A percentile compares a stretch with the other conserved stretches of the same genome.
These are phyloP conservation scores for Monodelphis domestica DNA, from an alignment of 2,797 vertebrate species.

Conservation along the genomic window DNA sequence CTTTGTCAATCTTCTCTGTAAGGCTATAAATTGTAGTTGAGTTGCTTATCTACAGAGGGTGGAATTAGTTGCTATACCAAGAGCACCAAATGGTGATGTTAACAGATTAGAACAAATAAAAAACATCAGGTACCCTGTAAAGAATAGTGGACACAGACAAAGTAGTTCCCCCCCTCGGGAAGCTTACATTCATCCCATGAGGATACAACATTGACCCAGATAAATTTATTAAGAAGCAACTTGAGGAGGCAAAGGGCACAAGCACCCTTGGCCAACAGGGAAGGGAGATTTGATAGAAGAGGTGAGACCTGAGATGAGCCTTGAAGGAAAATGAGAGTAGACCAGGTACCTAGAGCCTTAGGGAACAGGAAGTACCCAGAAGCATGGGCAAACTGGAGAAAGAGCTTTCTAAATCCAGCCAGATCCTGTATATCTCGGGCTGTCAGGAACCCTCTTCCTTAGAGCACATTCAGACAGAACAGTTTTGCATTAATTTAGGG, in stretches of 20 bases:
- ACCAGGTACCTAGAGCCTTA: background rate
- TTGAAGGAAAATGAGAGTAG: background rate
- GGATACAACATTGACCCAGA: background rate
- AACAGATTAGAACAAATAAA: too few species aligned
- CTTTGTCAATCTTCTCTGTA: background rate
- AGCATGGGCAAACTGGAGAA: background rate
- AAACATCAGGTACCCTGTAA: too few species aligned
- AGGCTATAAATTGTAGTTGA: background rate
- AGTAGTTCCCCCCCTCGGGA: background rate
- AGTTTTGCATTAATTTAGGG: slow-evolving; percentile 80
- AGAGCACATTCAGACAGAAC: slow-evolving; percentile 64
- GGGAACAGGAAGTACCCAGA: too few species aligned
- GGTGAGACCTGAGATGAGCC: too few species aligned
- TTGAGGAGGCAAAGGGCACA: background rate
- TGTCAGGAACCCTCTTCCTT: slow-evolving; percentile 72
- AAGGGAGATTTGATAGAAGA: background rate
- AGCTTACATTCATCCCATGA: background rate
- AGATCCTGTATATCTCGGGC: slow-evolving; percentile 57
- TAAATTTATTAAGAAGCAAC: background rate
- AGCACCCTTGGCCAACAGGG: background rate
- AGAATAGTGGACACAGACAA: background rate
- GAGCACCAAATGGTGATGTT: background rate
- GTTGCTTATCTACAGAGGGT: too few species aligned
- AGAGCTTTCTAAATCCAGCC: background rate
- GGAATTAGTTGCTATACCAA: background rate